Evolutionary conservation across 2,797 vertebrate species (phyloP).

Genomic region (Thaleichthys pacificus): DNA sequence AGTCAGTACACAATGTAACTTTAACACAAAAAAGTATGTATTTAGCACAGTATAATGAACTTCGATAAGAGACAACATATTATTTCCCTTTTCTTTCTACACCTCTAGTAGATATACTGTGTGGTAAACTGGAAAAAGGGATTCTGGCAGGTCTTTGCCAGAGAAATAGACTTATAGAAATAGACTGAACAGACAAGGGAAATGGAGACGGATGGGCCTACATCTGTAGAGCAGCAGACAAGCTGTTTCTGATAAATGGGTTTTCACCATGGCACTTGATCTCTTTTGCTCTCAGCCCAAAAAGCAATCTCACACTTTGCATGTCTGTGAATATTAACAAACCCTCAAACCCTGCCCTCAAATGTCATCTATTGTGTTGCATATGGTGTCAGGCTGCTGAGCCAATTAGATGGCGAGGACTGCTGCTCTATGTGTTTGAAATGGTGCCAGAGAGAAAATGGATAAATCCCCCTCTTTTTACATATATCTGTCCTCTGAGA

Average conservation of each 20-base stretch:
- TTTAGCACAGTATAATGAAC: not conserved
- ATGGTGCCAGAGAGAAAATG: conserved; percentile 36
- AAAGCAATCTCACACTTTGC: conserved; percentile 77
- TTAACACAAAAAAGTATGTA: not conserved
- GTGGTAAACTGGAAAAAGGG: conserved; percentile 20
- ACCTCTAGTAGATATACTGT: not conserved
- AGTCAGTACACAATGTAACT: not conserved
- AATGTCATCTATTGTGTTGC: conserved; percentile 69
- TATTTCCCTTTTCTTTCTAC: conserved; percentile 11
- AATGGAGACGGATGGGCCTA: conserved; percentile 74
- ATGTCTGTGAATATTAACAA: conserved; percentile 79
- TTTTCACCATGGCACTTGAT: conserved; percentile 71
- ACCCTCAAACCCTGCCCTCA: conserved; percentile 65
- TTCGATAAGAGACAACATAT: conserved; percentile 16
- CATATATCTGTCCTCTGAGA: conserved; percentile 56
- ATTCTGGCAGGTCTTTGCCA: conserved; percentile 47
- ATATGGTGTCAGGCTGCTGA: conserved; percentile 58
- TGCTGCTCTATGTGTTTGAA: conserved; percentile 59
- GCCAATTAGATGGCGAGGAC: conserved; percentile 62
- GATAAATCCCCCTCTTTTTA: conserved; percentile 40
- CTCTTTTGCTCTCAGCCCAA: conserved; percentile 65
- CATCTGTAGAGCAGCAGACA: conserved; percentile 66
- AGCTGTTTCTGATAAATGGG: conserved; percentile 72
- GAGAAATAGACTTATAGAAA: conserved; percentile 68
- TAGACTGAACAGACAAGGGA: conserved; percentile 63